These are phyloP conservation scores for Amia ocellicauda DNA, from an alignment of 2,113 vertebrate genomes.

Conservation along the genomic window DNA sequence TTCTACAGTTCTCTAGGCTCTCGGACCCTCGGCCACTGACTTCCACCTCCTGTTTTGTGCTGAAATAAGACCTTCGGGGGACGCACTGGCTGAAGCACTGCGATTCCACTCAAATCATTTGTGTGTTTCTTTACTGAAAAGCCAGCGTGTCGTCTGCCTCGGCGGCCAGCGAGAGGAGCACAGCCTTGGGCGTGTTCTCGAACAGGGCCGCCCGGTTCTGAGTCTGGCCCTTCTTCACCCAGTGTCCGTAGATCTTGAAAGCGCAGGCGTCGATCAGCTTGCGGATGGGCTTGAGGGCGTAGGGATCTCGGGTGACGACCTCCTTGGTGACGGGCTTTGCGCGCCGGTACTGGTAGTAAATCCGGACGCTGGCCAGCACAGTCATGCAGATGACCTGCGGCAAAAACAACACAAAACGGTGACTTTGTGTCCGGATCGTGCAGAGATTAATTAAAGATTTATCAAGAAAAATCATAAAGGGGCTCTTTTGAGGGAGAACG, in stretches of 20 bases:
- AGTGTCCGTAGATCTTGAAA: constrained; percentile 95
- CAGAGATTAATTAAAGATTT: too few relatives aligned
- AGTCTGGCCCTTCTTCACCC: constrained; percentile 96
- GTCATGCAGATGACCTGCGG: constrained; percentile 86
- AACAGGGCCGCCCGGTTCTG: constrained; percentile 96
- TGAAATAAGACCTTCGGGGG: neutral
- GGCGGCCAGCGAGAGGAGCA: constrained; percentile 73
- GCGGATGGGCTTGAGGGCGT: constrained; percentile 83
- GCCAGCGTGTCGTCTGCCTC: constrained; percentile 59
- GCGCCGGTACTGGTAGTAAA: constrained; percentile 89
- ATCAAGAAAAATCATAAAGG: too few relatives aligned
- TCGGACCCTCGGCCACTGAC: constrained; percentile 9
- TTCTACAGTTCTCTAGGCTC: constrained; percentile 7
- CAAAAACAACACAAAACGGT: neutral
- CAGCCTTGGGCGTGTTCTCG: constrained; percentile 91
- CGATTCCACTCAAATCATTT: too few relatives aligned
- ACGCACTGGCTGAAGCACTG: neutral
- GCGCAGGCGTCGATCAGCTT: constrained; percentile 91
- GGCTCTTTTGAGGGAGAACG: too few relatives aligned
- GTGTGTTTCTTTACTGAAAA: constrained; percentile 43
- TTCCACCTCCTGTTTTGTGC: neutral
- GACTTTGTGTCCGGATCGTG: too few relatives aligned
- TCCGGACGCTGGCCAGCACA: constrained; percentile 84
- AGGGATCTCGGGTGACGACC: constrained; percentile 85
- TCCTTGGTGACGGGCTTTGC: constrained; percentile 84